Evolutionary conservation across 1,140 invertebrate genomes (phyloP).

Genomic region (Plectrocnemia conspersa): DNA sequence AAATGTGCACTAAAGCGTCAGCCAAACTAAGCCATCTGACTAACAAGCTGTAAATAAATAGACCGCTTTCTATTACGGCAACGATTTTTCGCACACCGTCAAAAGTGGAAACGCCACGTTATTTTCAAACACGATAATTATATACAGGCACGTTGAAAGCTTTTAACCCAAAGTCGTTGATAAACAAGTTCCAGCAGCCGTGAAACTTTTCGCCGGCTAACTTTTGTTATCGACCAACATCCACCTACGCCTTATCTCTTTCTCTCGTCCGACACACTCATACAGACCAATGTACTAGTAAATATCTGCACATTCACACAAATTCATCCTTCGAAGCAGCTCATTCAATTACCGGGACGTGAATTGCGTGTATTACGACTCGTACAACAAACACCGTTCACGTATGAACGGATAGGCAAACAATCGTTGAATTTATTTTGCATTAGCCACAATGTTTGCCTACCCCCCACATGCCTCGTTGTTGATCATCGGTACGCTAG

Average conservation of each 20-base stretch:
- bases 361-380: constrained; percentile 10
- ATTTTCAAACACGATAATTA: too few relatives aligned
- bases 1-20: too few relatives aligned
- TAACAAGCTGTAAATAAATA: too few relatives aligned
- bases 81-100: too few relatives aligned
- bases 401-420: constrained; percentile 9
- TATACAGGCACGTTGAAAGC: too few relatives aligned
- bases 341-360: constrained; percentile 10
- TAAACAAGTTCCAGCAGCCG: constrained; percentile 2
- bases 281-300: too few relatives aligned
- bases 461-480: too few relatives aligned
- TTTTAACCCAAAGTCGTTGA: too few relatives aligned
- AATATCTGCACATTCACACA: constrained; percentile 6
- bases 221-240: neutral
- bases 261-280: too few relatives aligned
- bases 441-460: constrained; percentile 7
- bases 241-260: neutral
- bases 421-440: constrained; percentile 9
- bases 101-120: too few relatives aligned
- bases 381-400: constrained; percentile 6
- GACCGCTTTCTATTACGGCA: too few relatives aligned
- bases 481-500: constrained; percentile 4
- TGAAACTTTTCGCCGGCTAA: neutral
- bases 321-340: neutral
- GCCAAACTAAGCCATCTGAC: too few relatives aligned